phyloP scores from a whole-genome alignment of 1,140 invertebrate genomes.

The Halictus rubicundus region DNA sequence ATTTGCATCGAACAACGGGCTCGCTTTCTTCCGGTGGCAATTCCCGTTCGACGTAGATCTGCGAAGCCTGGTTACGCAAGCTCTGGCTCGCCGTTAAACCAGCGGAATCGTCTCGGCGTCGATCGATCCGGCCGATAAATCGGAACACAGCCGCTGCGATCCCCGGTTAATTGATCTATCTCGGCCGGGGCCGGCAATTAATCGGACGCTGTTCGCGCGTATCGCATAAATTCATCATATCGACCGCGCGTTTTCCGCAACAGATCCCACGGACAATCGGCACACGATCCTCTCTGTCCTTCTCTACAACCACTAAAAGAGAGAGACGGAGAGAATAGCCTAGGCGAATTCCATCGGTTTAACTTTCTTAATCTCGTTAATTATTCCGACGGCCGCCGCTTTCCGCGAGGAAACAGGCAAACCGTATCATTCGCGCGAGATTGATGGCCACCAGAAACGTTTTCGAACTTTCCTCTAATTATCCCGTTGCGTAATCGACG shows the following conservation, averaged over 20 bases:
- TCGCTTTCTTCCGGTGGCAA: constrained; percentile 21
- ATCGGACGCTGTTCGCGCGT: neutral
- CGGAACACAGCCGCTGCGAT: neutral
- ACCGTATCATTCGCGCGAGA: neutral
- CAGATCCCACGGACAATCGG: neutral
- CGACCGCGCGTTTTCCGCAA: neutral
- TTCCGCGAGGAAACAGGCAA: neutral
- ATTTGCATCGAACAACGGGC: constrained; percentile 38
- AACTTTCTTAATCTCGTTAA: constrained; percentile 10
- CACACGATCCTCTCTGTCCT: neutral
- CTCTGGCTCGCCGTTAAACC: no score
- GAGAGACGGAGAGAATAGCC: no score
- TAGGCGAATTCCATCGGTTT: no score
- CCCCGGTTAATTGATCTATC: constrained; percentile 14
- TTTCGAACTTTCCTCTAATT: no score
- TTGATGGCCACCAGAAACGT: neutral
- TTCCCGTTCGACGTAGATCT: neutral
- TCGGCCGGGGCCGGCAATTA: neutral
- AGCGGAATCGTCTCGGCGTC: constrained; percentile 14
- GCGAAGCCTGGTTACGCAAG: constrained; percentile 11
- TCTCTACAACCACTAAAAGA: neutral
- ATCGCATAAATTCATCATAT: neutral
- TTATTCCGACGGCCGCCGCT: neutral
- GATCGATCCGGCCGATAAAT: constrained; percentile 12
- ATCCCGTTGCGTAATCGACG: no score